Evolutionary conservation across 30 jellyfish, hydroid and myxozoan species (phyloP), one percentile per base, ranked within the genome.

Genomic region (Cassiopea andromeda): DNA sequence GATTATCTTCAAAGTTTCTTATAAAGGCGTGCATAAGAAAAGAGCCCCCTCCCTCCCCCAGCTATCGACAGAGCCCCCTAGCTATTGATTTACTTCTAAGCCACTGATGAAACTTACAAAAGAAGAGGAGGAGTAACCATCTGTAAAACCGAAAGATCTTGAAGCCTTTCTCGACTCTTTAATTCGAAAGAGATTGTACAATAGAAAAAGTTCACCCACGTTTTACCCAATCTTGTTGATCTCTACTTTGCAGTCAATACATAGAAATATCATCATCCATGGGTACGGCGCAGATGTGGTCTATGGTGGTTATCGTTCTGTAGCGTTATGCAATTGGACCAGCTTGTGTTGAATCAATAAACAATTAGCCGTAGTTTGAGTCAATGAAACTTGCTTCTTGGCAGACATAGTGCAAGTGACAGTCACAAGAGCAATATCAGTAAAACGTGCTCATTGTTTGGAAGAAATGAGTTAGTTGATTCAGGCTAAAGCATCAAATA

Each of bases 381-480:
- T 6, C 64, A 54, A 27, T 27, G 38, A 27, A 27, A 27, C 38
- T 27, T 27, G 38, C 38, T 54, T 64, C 15, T 64, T 64, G 73
- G 73, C 73, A 7, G 43, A 9, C 38, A 13, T 14, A 7, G 15
- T 13, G 8, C 27, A 64, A 64, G 73, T 54, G 64, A 6, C 64
- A 6, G 7, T 54, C 64, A 27, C 38, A 19, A 15, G 64, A 14
- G 15, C 83, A 74, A 74, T 74, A 74, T 74, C 19, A 13, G 46
- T 17, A 47, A 76, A 15, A 27, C 17, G 85, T 76, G 70, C 46
- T 76, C 44, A 46, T 48, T 47, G 60, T 54, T 19, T 54, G 12
- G 73, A 61, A 50, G 76, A 16, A 48, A 54, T 2, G 46, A 15
- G 44, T 78, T 60, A 6, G 75, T 78, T 78, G 87, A 59, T 78